phyloP scores from a whole-genome alignment of 2,797 vertebrate genomes.

The Mus minutoides region DNA sequence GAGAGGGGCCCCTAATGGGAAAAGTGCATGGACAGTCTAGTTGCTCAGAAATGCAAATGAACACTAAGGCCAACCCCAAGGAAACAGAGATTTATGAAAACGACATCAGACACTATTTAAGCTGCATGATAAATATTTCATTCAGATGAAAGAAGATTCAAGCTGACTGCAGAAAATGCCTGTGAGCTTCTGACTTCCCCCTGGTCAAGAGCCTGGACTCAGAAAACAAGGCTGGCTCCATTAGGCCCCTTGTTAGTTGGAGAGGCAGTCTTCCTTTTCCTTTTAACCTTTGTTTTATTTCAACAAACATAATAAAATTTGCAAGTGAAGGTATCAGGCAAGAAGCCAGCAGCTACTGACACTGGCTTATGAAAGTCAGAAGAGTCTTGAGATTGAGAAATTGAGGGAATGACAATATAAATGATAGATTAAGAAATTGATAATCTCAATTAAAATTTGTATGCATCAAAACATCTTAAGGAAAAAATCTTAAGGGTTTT shows the following conservation, averaged over 20 bases:
- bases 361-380: not conserved
- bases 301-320: not conserved
- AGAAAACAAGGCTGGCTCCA: fast-evolving
- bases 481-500: slow-evolving; percentile 1
- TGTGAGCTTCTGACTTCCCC: no score
- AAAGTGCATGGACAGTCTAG: not conserved
- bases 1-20: not conserved
- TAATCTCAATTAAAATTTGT: not conserved
- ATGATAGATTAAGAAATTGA: not conserved
- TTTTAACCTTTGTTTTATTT: fast-evolving
- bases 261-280: fast-evolving
- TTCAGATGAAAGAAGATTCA: not conserved
- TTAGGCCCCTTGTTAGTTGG: fast-evolving
- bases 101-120: not conserved
- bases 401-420: not conserved
- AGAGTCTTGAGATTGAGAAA: not conserved
- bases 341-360: no score
- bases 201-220: fast-evolving
- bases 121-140: not conserved
- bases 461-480: not conserved
- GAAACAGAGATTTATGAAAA: not conserved
- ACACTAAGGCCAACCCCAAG: not conserved
- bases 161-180: not conserved
- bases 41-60: not conserved
- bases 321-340: not conserved